Percentiles rank a stretch among this genome's conserved stretches.
phyloP scores from a whole-genome alignment of 2,113 vertebrate species.

The Ceuthmochares aereus region DNA sequence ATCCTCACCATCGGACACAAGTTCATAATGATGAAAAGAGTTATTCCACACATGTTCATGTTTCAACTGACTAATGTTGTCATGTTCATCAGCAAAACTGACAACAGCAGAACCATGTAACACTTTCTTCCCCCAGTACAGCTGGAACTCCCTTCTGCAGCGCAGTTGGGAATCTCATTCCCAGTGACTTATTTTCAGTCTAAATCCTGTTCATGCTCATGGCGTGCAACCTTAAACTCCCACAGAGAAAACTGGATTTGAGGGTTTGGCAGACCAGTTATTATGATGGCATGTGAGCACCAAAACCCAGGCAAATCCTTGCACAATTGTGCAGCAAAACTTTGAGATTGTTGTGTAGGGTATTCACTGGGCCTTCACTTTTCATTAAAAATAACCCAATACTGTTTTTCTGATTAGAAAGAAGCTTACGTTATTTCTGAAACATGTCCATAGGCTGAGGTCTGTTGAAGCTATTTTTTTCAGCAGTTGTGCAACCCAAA shows the following conservation, averaged over 20 bases:
- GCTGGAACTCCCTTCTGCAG: background rate
- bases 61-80: background rate
- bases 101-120: background rate
- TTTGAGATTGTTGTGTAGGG: background rate
- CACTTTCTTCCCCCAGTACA: accelerated
- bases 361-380: background rate
- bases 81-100: background rate
- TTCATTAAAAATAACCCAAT: background rate
- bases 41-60: background rate
- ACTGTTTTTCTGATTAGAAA: background rate
- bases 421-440: background rate
- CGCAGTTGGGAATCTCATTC: background rate
- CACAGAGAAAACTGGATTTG: background rate
- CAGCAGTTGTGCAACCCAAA: background rate
- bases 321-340: background rate
- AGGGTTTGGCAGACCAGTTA: background rate
- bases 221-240: background rate
- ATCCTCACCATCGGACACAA: background rate
- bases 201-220: background rate
- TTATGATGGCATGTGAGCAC: background rate
- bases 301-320: background rate
- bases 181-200: too few relatives aligned
- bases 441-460: background rate
- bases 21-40: background rate
- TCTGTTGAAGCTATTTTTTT: background rate